Evolutionary conservation across 2,113 vertebrate genomes (phyloP).

Genomic region (Mus spicilegus): DNA sequence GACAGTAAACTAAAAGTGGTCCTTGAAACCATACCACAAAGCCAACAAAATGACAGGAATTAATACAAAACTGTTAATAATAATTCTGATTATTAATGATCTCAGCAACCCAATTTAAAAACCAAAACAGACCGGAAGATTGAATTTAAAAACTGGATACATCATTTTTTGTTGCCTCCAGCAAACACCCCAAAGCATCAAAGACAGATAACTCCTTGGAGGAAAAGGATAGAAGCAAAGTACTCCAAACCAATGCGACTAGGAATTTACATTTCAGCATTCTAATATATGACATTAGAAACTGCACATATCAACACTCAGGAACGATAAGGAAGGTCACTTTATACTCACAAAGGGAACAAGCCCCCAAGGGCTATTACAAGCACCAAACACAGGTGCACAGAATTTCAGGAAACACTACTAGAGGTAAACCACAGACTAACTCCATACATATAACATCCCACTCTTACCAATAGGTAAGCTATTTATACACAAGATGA

Average conservation of each 20-base stretch:
- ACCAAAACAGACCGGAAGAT: background rate
- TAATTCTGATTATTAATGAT: background rate
- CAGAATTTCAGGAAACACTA: background rate
- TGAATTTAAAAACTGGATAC: background rate
- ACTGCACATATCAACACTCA: background rate
- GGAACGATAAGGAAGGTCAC: background rate
- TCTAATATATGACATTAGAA: background rate
- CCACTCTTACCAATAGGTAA: background rate
- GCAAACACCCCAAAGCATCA: background rate
- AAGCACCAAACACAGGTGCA: background rate
- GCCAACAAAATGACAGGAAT: background rate
- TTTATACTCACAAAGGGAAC: background rate
- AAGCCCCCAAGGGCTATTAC: too few relatives aligned
- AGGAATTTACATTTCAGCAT: background rate
- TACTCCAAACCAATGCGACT: background rate
- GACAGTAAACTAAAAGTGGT: background rate
- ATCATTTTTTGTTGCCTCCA: too few relatives aligned
- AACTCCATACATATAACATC: background rate
- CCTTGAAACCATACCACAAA: background rate
- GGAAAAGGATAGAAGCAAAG: background rate
- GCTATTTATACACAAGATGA: background rate
- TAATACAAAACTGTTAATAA: background rate
- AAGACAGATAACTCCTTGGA: background rate
- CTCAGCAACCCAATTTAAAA: background rate
- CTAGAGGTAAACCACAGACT: background rate